These are phyloP conservation scores for Diloba caeruleocephala DNA, from an alignment of 2,888 invertebrate species.

Conservation along the genomic window DNA sequence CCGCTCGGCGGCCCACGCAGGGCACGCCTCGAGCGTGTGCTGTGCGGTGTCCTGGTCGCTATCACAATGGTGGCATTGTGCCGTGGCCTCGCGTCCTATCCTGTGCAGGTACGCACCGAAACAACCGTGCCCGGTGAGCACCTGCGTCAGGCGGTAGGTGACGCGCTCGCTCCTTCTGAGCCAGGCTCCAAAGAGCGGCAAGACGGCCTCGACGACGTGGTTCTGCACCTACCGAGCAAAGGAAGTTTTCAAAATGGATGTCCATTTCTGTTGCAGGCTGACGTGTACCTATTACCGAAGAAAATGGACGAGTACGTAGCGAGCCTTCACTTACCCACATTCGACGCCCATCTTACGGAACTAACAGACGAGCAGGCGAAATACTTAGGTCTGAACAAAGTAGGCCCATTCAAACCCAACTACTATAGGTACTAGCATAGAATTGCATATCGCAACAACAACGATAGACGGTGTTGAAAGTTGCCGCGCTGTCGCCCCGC, in stretches of 20 bases:
- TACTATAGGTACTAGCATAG: conserved; percentile 95
- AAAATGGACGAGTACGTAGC: conserved; percentile 99
- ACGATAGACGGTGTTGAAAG: conserved; percentile 25
- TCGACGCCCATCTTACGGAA: conserved; percentile 99
- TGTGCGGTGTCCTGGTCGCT: too few relatives aligned
- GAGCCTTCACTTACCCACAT: conserved; percentile 98
- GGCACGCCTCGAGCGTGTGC: too few relatives aligned
- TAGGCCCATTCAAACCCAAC: conserved; percentile 99
- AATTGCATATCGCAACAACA: conserved; percentile 40
- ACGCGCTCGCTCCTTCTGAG: too few relatives aligned
- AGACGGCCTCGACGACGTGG: too few relatives aligned
- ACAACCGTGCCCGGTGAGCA: too few relatives aligned
- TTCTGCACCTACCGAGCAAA: neutral
- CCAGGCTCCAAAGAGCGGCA: too few relatives aligned
- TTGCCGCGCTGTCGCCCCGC: conserved; percentile 9
- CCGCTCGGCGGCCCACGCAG: too few relatives aligned
- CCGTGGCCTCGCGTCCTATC: too few relatives aligned
- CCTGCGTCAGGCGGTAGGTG: too few relatives aligned
- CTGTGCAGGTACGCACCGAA: too few relatives aligned
- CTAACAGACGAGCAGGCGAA: conserved; percentile 98
- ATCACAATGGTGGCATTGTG: too few relatives aligned
- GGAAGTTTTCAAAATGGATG: conserved; percentile 29
- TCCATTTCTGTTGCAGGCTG: conserved; percentile 87
- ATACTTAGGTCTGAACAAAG: conserved; percentile 98
- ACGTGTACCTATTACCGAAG: conserved; percentile 99